Evolutionary conservation across 2,113 vertebrate species (phyloP), one percentile per base, ranked within the genome.

Genomic region (Dinomys branickii): DNA sequence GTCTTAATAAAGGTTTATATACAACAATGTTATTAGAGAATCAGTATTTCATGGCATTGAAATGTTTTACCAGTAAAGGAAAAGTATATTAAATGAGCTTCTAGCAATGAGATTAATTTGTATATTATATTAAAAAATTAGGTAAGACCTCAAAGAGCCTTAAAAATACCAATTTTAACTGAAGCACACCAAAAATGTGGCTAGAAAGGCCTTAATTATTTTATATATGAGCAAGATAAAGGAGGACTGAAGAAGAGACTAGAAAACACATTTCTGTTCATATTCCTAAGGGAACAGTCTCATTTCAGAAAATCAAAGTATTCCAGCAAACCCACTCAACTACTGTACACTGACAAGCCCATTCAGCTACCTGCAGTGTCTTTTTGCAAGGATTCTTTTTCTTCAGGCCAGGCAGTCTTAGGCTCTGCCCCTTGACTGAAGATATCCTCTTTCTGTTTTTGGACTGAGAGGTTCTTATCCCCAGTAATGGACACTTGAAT

Each of bases 391-490:
- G 26, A 8, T 26, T 38, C 16, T 61, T 94, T 67, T 5, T 94
- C 89, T 96, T 98, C 92, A 94, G 92, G 47, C 91, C 89, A 97
- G 33, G 95, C 91, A 38, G 77, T 28, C 35, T 77, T 87, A 2
- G 97, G 92, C 8, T 67, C 13, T 2, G 78, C 20, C 33, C 95
- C 98, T 98, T 98, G 99, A 61, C 98, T 98, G 97, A 98, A 98
- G 97, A 96, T 97, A 0, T 98, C 98, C 91, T 99, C 98, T 35
- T 95, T 71, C 63, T 98, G 98, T 80, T 95, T 50, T 96, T 71
- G 94, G 0, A 95, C 97, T 50, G 97, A 91, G 59, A 94, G 28
- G 44, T 98, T 88, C 50, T 94, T 85, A n/a, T 95, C 96, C 35
- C 95, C 86, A 17, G 81, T 94, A 33, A 97, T 97, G 80, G 98